A percentile compares a stretch with the other conserved stretches of the same genome.
These are phyloP conservation scores for Potorous gilbertii DNA, from an alignment of 2,797 vertebrate species.

Conservation along the genomic window DNA sequence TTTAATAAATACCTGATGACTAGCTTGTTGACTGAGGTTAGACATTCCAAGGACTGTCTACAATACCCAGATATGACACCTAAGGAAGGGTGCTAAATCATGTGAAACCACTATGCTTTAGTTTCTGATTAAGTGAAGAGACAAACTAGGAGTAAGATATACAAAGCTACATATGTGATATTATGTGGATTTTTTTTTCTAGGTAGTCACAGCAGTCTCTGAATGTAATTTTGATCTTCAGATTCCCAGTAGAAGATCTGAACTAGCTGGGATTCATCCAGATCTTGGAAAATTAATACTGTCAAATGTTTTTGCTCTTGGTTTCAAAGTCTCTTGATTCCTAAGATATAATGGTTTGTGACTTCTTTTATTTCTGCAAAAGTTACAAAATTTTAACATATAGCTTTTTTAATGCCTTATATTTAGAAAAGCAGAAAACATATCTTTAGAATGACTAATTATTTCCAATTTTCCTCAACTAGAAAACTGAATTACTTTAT, in stretches of 20 bases:
- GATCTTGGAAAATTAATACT: not conserved
- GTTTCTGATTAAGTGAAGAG: not conserved
- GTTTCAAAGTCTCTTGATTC: not conserved
- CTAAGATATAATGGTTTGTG: not conserved
- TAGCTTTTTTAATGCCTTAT: not conserved
- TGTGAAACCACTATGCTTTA: not conserved
- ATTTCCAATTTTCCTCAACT: not conserved
- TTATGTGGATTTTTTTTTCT: not conserved
- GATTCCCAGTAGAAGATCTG: not conserved
- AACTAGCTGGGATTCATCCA: not conserved
- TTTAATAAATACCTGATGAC: not conserved
- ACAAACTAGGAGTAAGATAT: not conserved
- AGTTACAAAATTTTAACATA: not conserved
- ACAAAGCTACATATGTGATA: not conserved
- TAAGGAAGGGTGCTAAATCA: not conserved
- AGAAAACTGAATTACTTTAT: not conserved
- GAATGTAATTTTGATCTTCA: not conserved
- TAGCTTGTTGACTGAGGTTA: not conserved
- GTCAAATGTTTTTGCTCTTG: not conserved
- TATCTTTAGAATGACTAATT: not conserved
- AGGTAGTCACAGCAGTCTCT: not conserved
- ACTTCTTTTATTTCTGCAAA: not conserved
- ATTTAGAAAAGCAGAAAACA: not conserved
- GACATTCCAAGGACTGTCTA: not conserved
- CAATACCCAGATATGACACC: not conserved